A percentile compares a stretch with the other conserved stretches of the same genome.
phyloP scores from a whole-genome alignment of 2,113 vertebrate genomes.

The Chrysemys picta region DNA sequence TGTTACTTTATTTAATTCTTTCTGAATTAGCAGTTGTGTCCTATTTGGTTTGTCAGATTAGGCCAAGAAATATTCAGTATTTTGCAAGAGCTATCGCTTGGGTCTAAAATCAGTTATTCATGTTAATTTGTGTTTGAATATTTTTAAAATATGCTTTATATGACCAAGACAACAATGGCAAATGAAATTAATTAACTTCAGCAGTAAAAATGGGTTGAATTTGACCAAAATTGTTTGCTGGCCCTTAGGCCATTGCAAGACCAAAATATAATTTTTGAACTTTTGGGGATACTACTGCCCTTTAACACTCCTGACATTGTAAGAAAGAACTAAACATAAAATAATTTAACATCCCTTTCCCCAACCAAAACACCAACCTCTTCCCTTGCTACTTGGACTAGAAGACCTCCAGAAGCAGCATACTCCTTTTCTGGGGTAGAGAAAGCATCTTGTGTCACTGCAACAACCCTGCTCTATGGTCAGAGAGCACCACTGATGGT shows the following conservation, averaged over 20 bases:
- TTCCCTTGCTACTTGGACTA: constrained; percentile 25
- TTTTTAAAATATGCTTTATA: constrained; percentile 19
- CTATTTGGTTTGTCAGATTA: constrained; percentile 62
- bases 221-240: constrained; percentile 11
- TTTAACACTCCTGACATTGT: neutral
- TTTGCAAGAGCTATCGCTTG: constrained; percentile 32
- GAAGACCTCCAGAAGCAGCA: neutral
- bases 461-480: neutral
- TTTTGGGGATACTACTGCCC: neutral
- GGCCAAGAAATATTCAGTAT: constrained; percentile 53
- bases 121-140: constrained; percentile 27
- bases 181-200: constrained; percentile 32
- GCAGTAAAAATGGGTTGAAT: constrained; percentile 10
- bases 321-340: neutral
- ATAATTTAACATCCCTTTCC: neutral
- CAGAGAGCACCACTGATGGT: neutral
- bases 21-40: constrained; percentile 73
- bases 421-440: neutral
- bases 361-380: neutral
- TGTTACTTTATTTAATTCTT: constrained; percentile 78
- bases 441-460: neutral
- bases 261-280: neutral
- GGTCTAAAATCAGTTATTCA: constrained; percentile 30
- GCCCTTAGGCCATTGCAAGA: neutral
- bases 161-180: constrained; percentile 37